Evolutionary conservation across 2,113 vertebrate species (phyloP).

Genomic region (Eolophus roseicapilla): DNA sequence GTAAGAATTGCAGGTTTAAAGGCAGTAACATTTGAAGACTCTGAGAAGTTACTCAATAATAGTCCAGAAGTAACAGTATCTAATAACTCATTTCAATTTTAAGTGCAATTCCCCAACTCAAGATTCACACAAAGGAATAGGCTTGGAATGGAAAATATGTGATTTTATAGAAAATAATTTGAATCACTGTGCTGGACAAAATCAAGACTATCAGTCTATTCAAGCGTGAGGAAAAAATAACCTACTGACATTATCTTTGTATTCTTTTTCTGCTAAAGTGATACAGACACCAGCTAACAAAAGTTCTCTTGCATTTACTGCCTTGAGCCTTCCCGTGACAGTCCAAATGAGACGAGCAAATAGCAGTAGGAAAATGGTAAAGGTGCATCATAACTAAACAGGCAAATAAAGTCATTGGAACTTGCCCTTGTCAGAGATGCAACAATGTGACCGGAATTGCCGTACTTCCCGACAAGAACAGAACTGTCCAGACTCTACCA

Average conservation of each 20-base stretch:
- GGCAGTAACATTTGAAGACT: neutral
- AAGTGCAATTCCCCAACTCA: neutral
- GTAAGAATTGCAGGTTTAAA: neutral
- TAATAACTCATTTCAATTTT: constrained; percentile 14
- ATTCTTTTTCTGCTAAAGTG: neutral
- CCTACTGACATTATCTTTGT: constrained; percentile 52
- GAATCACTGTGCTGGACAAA: constrained; percentile 34
- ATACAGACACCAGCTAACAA: neutral
- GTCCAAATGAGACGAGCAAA: neutral
- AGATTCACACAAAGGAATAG: neutral
- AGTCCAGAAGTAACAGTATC: constrained; percentile 3
- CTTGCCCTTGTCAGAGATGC: neutral
- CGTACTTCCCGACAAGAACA: neutral
- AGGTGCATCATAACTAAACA: constrained; percentile 22
- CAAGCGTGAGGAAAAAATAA: constrained; percentile 14
- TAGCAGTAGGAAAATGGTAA: neutral
- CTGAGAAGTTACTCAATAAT: neutral
- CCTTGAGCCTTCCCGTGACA: neutral
- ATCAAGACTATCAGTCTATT: constrained; percentile 25
- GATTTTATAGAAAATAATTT: constrained; percentile 24
- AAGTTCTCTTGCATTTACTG: constrained; percentile 1
- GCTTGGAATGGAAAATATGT: constrained; percentile 3
- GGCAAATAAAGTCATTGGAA: neutral
- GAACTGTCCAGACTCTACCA: neutral
- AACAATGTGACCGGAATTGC: neutral